A percentile compares a stretch with the other conserved stretches of the same genome.
These are phyloP conservation scores for Ganaspis brasiliensis DNA, from an alignment of 2,888 invertebrate species.

Conservation along the genomic window DNA sequence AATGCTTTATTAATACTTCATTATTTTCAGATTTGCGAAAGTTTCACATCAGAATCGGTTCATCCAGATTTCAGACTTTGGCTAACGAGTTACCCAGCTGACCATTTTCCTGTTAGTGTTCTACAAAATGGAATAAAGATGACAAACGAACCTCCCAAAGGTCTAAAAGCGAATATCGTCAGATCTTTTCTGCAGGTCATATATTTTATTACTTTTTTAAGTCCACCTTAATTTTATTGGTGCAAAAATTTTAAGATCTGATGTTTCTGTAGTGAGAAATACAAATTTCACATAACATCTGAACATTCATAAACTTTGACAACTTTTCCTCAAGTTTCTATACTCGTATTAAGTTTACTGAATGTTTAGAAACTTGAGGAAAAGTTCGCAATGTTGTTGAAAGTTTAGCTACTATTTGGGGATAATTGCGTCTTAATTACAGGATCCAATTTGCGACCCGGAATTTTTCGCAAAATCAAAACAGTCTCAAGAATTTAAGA, in stretches of 20 bases:
- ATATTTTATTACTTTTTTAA: background rate
- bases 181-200: conserved; percentile 87
- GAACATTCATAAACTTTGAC: no score
- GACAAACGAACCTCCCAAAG: conserved; percentile 98
- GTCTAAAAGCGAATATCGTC: conserved; percentile 90
- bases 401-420: no score
- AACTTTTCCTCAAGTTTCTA: background rate
- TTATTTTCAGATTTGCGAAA: conserved; percentile 88
- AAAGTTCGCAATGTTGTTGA: no score
- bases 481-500: conserved; percentile 89
- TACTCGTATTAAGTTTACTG: background rate
- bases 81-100: conserved; percentile 96
- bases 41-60: conserved; percentile 89
- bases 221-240: no score
- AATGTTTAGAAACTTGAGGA: background rate
- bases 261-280: no score
- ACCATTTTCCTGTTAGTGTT: conserved; percentile 94
- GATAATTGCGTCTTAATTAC: conserved; percentile 33
- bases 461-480: conserved; percentile 94
- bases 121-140: conserved; percentile 97
- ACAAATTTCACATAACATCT: no score
- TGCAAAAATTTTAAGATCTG: no score
- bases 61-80: conserved; percentile 96
- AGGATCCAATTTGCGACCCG: conserved; percentile 92
- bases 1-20: no score